These are phyloP conservation scores for Drosophila rellima DNA, from an alignment of 2,888 invertebrate genomes.

Conservation along the genomic window DNA sequence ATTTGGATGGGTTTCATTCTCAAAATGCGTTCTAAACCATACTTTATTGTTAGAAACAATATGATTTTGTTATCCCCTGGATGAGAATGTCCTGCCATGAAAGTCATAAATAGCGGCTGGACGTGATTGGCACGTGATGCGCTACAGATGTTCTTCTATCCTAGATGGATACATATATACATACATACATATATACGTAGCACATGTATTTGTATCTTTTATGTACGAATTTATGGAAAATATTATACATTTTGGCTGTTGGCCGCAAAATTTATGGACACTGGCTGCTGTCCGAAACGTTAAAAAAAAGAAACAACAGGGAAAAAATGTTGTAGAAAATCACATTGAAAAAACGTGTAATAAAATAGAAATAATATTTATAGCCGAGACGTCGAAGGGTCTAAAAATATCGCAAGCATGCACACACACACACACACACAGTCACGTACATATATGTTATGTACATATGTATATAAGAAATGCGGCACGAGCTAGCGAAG, in stretches of 20 bases:
- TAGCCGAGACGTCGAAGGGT: conserved; percentile 80
- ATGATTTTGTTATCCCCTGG: conserved; percentile 16
- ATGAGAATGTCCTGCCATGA: conserved; percentile 1
- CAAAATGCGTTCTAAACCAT: conserved; percentile 27
- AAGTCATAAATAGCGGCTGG: conserved; percentile 34
- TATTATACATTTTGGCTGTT: conserved; percentile 54
- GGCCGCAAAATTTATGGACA: conserved; percentile 56
- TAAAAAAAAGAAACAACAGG: conserved; percentile 31
- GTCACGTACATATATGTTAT: too few relatives aligned
- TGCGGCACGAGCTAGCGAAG: conserved; percentile 32
- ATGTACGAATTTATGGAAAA: conserved; percentile 52
- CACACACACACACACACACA: conserved; percentile 8
- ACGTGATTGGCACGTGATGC: conserved; percentile 50
- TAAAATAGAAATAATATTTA: conserved; percentile 82
- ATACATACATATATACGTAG: not conserved
- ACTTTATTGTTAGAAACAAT: conserved; percentile 24
- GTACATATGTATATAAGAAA: not conserved
- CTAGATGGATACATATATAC: conserved; percentile 6
- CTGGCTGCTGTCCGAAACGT: conserved; percentile 45
- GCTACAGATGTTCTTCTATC: conserved; percentile 31
- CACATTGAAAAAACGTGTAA: conserved; percentile 77
- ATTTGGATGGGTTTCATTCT: conserved; percentile 37
- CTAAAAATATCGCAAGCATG: conserved; percentile 64
- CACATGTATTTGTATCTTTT: conserved; percentile 6
- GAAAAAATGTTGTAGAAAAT: conserved; percentile 60